phyloP scores from a whole-genome alignment of 2,888 invertebrate species.

The Agrotis clavis region DNA sequence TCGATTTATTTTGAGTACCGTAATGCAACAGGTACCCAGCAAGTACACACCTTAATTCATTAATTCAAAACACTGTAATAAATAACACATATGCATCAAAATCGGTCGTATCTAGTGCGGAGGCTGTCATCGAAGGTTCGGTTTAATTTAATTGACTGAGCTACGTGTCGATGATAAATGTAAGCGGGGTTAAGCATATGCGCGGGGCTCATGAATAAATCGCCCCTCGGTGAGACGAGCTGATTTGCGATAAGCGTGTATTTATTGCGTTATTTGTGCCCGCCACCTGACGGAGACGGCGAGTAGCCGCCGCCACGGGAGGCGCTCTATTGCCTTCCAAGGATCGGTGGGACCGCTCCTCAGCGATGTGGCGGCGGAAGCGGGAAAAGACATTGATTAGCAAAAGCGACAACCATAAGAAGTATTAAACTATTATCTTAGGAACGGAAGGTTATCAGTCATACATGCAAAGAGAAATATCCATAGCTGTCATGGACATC shows the following conservation, averaged over 20 bases:
- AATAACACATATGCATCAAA: constrained; percentile 83
- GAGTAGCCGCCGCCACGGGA: constrained; percentile 80
- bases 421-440: neutral
- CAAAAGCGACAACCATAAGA: neutral
- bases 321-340: constrained; percentile 81
- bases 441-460: neutral
- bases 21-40: neutral
- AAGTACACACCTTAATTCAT: constrained; percentile 75
- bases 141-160: constrained; percentile 90
- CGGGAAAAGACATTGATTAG: constrained; percentile 5
- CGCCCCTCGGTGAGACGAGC: constrained; percentile 86
- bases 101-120: constrained; percentile 81
- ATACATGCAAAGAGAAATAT: neutral
- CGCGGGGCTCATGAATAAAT: constrained; percentile 87
- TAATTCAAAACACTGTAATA: constrained; percentile 74
- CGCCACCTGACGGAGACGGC: constrained; percentile 74
- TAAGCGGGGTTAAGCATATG: constrained; percentile 87
- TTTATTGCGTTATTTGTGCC: constrained; percentile 89
- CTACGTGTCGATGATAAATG: constrained; percentile 88
- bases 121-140: constrained; percentile 86
- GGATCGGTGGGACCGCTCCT: constrained; percentile 34
- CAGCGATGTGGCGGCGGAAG: constrained; percentile 4
- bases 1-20: neutral
- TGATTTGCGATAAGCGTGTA: constrained; percentile 90
- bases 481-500: too few relatives aligned